A percentile compares a stretch with the other conserved stretches of the same genome.
Evolutionary conservation across 2,888 invertebrate genomes (phyloP).

Genomic region (Thumatha senex): DNA sequence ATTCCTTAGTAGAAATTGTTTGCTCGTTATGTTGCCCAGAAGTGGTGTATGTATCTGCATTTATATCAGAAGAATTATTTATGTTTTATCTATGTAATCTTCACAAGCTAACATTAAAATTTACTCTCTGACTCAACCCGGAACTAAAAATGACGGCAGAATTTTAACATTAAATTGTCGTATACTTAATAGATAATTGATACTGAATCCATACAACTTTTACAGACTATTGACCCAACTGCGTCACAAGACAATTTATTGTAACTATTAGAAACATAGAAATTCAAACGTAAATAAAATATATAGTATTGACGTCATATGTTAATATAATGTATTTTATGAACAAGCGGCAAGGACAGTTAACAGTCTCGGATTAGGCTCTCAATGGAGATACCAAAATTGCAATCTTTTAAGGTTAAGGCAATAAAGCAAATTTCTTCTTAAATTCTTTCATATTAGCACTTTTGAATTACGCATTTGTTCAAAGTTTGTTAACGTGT

Average conservation of each 20-base stretch:
- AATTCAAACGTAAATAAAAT: constrained; percentile 8
- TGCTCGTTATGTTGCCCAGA: no score
- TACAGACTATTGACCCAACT: not conserved
- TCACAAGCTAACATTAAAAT: not conserved
- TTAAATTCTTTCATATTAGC: constrained; percentile 47
- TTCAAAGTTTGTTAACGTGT: constrained; percentile 32
- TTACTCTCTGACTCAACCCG: not conserved
- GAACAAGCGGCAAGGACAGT: constrained; percentile 12
- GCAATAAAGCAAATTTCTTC: constrained; percentile 31
- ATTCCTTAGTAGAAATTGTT: no score
- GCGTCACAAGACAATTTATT: not conserved
- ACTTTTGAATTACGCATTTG: constrained; percentile 40
- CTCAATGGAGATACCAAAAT: constrained; percentile 1
- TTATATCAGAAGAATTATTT: no score
- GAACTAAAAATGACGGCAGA: not conserved
- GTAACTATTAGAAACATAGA: constrained; percentile 1
- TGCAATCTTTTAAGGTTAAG: constrained; percentile 30
- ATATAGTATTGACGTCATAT: constrained; percentile 2
- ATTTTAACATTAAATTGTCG: not conserved
- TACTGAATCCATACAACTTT: not conserved
- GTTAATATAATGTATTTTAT: not conserved
- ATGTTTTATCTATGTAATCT: no score
- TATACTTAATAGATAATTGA: not conserved
- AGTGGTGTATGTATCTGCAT: no score
- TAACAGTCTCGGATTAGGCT: constrained; percentile 14